phyloP scores from a whole-genome alignment of 2,797 vertebrate species.

The Molossus alvarezi region DNA sequence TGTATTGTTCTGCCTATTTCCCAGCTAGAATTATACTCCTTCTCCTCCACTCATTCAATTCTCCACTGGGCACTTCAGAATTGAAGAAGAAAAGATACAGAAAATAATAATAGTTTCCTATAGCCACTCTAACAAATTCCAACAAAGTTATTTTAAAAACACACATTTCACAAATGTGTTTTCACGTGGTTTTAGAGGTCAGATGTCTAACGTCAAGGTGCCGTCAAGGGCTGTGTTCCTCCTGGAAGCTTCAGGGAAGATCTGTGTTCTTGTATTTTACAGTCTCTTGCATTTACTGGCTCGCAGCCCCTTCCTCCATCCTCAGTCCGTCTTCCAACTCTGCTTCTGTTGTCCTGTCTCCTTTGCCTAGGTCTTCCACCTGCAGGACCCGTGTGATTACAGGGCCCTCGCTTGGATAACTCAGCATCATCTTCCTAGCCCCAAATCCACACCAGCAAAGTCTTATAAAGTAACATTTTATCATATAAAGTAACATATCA shows the following conservation, averaged over 20 bases:
- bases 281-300: background rate
- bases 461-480: background rate
- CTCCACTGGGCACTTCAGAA: background rate
- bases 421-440: background rate
- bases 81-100: background rate
- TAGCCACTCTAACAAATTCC: background rate
- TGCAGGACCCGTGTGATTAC: background rate
- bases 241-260: background rate
- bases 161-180: background rate
- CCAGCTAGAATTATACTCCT: background rate
- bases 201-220: background rate
- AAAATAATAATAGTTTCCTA: background rate
- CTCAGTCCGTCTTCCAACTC: background rate
- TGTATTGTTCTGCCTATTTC: background rate
- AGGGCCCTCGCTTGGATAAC: background rate
- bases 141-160: background rate
- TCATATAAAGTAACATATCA: background rate
- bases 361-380: background rate
- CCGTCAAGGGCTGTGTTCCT: background rate
- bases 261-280: background rate
- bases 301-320: background rate
- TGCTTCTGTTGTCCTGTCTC: background rate
- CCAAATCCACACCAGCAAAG: background rate
- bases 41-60: background rate
- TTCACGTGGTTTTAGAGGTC: background rate